phyloP scores from a whole-genome alignment of 2,797 vertebrate species.

The Sebastes vulpes region DNA sequence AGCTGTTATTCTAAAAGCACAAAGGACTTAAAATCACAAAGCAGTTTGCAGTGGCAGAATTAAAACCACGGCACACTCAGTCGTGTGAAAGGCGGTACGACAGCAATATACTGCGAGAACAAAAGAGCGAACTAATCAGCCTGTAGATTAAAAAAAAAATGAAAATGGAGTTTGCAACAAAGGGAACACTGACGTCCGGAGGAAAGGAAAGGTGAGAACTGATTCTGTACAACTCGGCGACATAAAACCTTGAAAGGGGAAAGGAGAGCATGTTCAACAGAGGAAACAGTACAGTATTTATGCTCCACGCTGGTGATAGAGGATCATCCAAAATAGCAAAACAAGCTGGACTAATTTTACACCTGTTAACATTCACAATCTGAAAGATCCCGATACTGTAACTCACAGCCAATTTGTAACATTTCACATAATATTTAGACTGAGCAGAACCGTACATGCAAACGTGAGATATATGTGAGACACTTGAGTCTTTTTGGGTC shows the following conservation, averaged over 20 bases:
- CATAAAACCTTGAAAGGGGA: conserved; percentile 41
- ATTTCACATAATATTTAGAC: neutral
- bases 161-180: conserved; percentile 62
- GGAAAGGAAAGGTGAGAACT: conserved; percentile 42
- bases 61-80: conserved; percentile 64
- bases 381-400: neutral
- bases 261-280: neutral
- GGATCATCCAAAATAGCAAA: conserved; percentile 32
- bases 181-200: conserved; percentile 35
- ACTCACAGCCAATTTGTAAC: conserved; percentile 16
- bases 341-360: conserved; percentile 43
- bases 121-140: conserved; percentile 72
- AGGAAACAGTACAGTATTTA: neutral
- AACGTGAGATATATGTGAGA: conserved; percentile 35
- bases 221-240: conserved; percentile 23
- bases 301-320: neutral
- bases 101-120: conserved; percentile 61
- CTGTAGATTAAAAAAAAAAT: conserved; percentile 52
- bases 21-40: conserved; percentile 74
- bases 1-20: conserved; percentile 58
- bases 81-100: conserved; percentile 58
- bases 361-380: conserved; percentile 22
- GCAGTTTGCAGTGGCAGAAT: conserved; percentile 65
- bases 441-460: conserved; percentile 7
- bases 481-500: conserved; percentile 53